phyloP scores from a whole-genome alignment of 37 sponge, comb jelly and placozoan genomes.

The Bolinopsis microptera region DNA sequence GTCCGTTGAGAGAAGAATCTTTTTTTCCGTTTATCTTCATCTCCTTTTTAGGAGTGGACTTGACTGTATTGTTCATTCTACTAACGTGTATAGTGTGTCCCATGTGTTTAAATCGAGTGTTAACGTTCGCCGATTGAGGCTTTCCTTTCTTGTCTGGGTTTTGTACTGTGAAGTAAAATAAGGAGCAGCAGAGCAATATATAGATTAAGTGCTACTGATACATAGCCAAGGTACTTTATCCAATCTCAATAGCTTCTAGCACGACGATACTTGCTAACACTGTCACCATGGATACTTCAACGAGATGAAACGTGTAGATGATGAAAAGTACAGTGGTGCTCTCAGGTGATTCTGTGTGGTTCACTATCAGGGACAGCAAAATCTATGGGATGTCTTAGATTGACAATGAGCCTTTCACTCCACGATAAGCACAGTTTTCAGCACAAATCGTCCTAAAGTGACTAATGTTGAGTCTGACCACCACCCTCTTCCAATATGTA shows the following conservation, averaged over 20 bases:
- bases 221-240: neutral
- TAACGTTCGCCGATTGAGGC: neutral
- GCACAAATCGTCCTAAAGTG: neutral
- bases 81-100: neutral
- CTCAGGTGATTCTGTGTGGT: neutral
- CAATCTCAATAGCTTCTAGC: neutral
- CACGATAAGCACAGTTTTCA: neutral
- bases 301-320: neutral
- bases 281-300: neutral
- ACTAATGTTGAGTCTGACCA: neutral
- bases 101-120: neutral
- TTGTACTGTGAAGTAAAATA: neutral
- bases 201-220: neutral
- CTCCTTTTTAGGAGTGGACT: neutral
- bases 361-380: neutral
- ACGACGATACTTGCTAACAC: neutral
- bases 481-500: neutral
- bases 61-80: neutral
- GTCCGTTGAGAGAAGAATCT: neutral
- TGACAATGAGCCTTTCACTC: neutral
- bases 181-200: neutral
- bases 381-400: constrained; percentile 1
- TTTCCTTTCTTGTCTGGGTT: neutral
- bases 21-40: neutral
- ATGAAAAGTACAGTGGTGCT: neutral